Evolutionary conservation across 2,888 invertebrate species (phyloP), one percentile per base, ranked within the genome.

Genomic region (Clitarchus hookeri): DNA sequence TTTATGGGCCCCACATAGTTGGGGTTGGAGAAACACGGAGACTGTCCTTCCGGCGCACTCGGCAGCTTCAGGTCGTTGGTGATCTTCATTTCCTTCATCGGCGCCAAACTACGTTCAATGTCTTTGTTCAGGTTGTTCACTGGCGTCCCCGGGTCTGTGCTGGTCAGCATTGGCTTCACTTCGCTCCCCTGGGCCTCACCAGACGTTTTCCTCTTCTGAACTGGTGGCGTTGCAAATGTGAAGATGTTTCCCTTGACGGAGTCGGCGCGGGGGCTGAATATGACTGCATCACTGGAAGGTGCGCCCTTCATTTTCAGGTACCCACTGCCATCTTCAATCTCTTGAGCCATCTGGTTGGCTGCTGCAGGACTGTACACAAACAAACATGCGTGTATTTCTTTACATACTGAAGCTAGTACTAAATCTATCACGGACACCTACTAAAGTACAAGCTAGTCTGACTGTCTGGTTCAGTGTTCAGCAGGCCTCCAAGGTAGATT

Each of bases 301-400:
- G 93, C 94, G 54, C 86, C 87, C 77, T 87, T 87, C 94, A 95
- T 95, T 90, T 94, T 93, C 86, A 95, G 91, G 90, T 95, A 95
- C 27, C 94, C 94, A 83, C 92, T 92, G 88, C 92, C 92, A 91
- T 92, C 89, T 19, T 88, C 88, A 27, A 92, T 86, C 89, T 90
- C 85, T 86, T 89, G 90, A 89, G 88, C 91, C 87, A 88, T 91
- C 89, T 86, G 90, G 89, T 65, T 91, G 89, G 84, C 91, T 88
- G 88, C 44, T 44, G 25, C 19, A 84, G 44, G 27, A 53, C 53
- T 53, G 25, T 23, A 84, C 82, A 82, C 85, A 25, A 87, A 53
- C 27, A 25, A 79, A 53, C 54, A 36, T 36, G 36, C 36, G 36
- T 36, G 36, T 4, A 36, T 36, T 1, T 36, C 36, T 36, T 36